Evolutionary conservation across 2,113 vertebrate genomes (phyloP).

Genomic region (Cinclus mexicanus): DNA sequence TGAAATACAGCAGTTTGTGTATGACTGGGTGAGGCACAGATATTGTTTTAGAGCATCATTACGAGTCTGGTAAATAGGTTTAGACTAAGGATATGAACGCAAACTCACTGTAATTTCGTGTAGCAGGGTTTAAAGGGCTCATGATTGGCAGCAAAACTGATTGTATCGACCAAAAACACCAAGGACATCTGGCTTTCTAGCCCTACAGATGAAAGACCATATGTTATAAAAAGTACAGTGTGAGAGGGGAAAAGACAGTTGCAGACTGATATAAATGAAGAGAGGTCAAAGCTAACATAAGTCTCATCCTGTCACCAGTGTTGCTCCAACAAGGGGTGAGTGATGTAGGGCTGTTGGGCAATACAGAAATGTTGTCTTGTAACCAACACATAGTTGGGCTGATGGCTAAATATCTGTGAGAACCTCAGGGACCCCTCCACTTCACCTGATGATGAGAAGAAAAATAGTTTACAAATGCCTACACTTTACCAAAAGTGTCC

Average conservation of each 20-base stretch:
- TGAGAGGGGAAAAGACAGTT: not conserved
- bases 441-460: not conserved
- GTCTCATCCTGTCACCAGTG: not conserved
- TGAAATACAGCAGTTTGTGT: slow-evolving; percentile 8
- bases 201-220: slow-evolving; percentile 30
- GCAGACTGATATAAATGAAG: not conserved
- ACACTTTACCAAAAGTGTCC: not conserved
- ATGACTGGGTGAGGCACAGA: not conserved
- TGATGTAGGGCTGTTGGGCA: not conserved
- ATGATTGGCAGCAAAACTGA: slow-evolving; percentile 30
- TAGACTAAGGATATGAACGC: not conserved
- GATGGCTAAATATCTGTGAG: not conserved
- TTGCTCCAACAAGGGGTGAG: not conserved
- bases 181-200: slow-evolving; percentile 8
- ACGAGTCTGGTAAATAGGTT: slow-evolving; percentile 36
- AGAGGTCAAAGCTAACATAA: not conserved
- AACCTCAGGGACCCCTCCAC: not conserved
- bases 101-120: not conserved
- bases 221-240: not conserved
- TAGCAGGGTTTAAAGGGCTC: not conserved
- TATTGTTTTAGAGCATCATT: slow-evolving; percentile 35
- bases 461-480: not conserved
- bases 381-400: not conserved
- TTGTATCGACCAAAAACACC: not conserved
- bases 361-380: not conserved